Conservation (phyloP, 2,888 invertebrate species). For the Dolichomitus sp. region DNA sequence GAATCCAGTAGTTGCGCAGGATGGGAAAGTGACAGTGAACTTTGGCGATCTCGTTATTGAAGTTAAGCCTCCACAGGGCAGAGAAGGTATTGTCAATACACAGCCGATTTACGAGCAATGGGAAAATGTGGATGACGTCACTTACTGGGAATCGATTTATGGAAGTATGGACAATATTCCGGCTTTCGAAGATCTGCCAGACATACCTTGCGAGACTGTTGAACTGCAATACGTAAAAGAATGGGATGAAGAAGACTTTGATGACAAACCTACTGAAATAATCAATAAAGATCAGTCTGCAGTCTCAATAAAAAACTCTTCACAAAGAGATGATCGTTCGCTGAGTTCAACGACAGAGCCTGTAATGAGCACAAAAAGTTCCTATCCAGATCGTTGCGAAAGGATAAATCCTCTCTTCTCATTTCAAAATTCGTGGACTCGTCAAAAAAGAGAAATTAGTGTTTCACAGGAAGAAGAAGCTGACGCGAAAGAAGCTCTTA, state of each 20-base stretch:
- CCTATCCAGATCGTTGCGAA: constrained; percentile 11
- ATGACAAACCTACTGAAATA: background rate
- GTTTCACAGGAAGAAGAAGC: background rate
- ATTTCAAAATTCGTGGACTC: background rate
- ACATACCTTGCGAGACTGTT: constrained; percentile 40
- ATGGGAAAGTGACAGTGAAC: constrained; percentile 21
- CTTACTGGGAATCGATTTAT: constrained; percentile 64
- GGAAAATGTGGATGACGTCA: constrained; percentile 35
- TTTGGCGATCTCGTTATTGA: constrained; percentile 46
- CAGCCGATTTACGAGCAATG: constrained; percentile 2
- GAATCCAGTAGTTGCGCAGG: background rate
- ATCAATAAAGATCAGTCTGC: background rate
- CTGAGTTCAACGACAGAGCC: background rate
- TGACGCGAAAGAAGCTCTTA: background rate
- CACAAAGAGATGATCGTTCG: background rate
- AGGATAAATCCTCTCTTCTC: background rate
- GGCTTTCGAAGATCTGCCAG: constrained; percentile 55
- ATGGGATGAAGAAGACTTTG: background rate
- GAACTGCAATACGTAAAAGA: constrained; percentile 1
- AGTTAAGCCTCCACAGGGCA: constrained; percentile 24
- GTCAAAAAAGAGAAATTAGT: constrained; percentile 23
- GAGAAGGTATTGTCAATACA: constrained; percentile 6
- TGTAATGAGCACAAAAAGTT: background rate
- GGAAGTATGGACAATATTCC: constrained; percentile 56
- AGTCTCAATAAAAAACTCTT: background rate